Percentiles rank a stretch among this genome's conserved stretches.
Conservation (phyloP, 1,140 invertebrate species). For the Aphidius ervi region DNA sequence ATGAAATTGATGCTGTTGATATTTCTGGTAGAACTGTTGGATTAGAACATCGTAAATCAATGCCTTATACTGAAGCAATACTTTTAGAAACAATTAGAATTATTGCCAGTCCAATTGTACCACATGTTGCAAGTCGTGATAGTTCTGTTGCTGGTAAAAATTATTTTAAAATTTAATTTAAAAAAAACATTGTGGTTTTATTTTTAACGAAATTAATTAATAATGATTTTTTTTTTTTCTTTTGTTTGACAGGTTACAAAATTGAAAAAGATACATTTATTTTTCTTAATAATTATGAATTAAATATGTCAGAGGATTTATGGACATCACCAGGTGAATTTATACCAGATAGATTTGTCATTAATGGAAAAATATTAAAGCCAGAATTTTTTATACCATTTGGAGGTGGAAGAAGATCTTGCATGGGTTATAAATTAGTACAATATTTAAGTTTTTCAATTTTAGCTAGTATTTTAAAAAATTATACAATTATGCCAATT, state of each 20-base stretch:
- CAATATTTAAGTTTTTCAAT: conserved; percentile 70
- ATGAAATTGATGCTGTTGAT: conserved; percentile 63
- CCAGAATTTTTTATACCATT: conserved; percentile 79
- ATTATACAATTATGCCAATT: conserved; percentile 64
- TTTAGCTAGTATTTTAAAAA: conserved; percentile 69
- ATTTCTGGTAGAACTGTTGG: conserved; percentile 54
- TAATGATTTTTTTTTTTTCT: background rate
- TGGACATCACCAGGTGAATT: conserved; percentile 58
- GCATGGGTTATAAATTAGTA: conserved; percentile 83
- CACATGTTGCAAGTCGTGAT: conserved; percentile 79
- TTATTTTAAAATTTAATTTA: background rate
- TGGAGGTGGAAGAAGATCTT: conserved; percentile 79
- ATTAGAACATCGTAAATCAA: conserved; percentile 61
- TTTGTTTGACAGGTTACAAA: conserved; percentile 55
- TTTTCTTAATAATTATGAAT: conserved; percentile 83
- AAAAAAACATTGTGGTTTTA: background rate
- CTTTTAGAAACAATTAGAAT: conserved; percentile 74
- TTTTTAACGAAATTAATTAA: background rate
- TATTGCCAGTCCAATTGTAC: conserved; percentile 84
- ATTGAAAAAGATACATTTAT: conserved; percentile 77
- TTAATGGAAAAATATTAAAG: conserved; percentile 53
- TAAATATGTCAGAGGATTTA: conserved; percentile 70
- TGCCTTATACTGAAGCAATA: conserved; percentile 82
- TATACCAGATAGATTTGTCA: conserved; percentile 69
- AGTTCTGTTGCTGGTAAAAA: conserved; percentile 61